These are phyloP conservation scores for Limosa lapponica DNA, from an alignment of 2,797 vertebrate species.

Conservation along the genomic window DNA sequence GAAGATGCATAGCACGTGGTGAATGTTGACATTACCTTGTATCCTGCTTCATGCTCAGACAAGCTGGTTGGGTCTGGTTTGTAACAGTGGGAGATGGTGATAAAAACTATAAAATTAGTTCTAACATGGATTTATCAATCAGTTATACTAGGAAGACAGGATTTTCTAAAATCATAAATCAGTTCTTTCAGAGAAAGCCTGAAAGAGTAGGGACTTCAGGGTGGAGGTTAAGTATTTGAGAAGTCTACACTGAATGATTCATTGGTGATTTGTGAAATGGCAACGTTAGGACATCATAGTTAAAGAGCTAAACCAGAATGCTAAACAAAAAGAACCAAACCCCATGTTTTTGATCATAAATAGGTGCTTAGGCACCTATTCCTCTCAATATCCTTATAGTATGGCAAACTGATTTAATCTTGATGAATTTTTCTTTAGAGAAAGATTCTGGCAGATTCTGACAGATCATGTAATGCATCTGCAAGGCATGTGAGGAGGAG, in stretches of 20 bases:
- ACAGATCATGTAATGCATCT: fast-evolving
- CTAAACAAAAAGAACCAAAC: neutral
- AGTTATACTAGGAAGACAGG: neutral
- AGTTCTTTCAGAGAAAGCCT: neutral
- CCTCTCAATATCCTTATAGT: neutral
- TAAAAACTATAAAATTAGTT: neutral
- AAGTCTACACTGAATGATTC: neutral
- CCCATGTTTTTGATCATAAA: neutral
- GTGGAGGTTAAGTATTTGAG: neutral
- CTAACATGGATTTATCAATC: neutral
- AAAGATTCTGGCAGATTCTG: neutral
- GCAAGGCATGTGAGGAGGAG: fast-evolving
- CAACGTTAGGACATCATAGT: neutral
- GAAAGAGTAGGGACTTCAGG: neutral
- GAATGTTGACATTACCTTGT: neutral
- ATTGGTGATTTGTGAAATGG: neutral
- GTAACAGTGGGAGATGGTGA: neutral
- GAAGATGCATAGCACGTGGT: neutral
- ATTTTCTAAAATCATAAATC: neutral
- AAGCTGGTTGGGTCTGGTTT: neutral
- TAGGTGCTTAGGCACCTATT: neutral
- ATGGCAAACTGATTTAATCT: neutral
- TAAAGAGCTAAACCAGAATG: neutral
- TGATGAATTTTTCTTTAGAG: neutral
- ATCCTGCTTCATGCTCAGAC: neutral